Conservation (phyloP, 1,140 invertebrate genomes). For the Zelostemma sp. region DNA sequence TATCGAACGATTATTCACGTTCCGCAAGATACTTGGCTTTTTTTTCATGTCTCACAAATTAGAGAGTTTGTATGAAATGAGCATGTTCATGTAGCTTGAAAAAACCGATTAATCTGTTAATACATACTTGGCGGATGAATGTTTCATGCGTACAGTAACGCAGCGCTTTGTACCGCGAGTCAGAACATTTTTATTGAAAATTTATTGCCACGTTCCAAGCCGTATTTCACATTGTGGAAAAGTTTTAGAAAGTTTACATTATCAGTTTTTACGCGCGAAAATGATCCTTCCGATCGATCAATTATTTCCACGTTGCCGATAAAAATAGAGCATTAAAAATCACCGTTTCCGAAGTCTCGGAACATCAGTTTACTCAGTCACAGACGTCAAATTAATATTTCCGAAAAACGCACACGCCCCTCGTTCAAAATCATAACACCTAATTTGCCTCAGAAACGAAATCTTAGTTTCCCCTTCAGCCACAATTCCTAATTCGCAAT, state of each 20-base stretch:
- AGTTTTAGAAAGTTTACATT: no score
- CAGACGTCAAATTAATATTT: constrained; percentile 39
- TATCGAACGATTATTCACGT: not conserved
- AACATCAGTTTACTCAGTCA: no score
- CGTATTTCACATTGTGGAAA: no score
- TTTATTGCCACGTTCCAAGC: no score
- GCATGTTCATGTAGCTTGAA: constrained; percentile 1
- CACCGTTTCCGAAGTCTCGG: no score
- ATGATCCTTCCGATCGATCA: no score
- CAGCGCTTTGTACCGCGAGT: no score
- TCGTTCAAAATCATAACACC: constrained; percentile 38
- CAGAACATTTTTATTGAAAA: no score
- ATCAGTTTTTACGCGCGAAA: no score
- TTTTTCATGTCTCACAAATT: constrained; percentile 3
- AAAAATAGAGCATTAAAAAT: no score
- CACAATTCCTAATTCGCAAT: constrained; percentile 41
- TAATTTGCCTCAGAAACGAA: constrained; percentile 31
- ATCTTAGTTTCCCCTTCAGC: constrained; percentile 26
- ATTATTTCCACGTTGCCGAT: no score
- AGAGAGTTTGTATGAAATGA: not conserved
- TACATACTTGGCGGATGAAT: not conserved
- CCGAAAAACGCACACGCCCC: constrained; percentile 4
- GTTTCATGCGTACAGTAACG: not conserved
- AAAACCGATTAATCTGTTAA: not conserved
- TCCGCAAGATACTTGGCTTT: not conserved